Base-by-base conservation (phyloP, 2,113 vertebrate genomes). In the Grallaria varia region DNA sequence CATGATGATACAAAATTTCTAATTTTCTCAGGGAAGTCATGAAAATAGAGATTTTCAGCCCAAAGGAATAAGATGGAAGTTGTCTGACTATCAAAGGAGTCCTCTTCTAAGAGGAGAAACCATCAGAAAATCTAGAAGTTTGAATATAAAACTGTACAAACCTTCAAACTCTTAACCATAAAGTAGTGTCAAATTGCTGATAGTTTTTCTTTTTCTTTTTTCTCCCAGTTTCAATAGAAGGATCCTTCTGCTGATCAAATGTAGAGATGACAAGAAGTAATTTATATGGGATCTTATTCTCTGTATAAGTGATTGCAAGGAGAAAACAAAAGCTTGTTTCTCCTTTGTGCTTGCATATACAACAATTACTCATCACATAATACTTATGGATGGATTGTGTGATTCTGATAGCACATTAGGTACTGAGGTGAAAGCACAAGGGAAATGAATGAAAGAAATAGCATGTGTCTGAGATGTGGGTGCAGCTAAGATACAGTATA, bases 181-280 rank as follows among this genome's bases (percentile, higher is more conserved):
- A 97, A 97, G 71, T 53, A 84, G 77, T 91, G 87, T 97, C 95
- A 96, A 87, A 90, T 91, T 50, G 64, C 68, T 64, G 83, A 33
- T 94, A 76, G 68, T 93, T 97, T 96, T 89, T 87, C 68, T 74
- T 95, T 49, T 67, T 74, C 77, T 77, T 75, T 83, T 76, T 78
- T 87, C 82, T 39, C 39, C 45, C 2, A 0, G 14, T 90, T 95
- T 92, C 91, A 64, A 83, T 59, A 91, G 95, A 95, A 60, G 79
- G 49, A 95, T 92, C 79, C 80, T 97, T 97, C 89, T 95, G 72
- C 95, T 90, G 96, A 95, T 98, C 94, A 96, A 96, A 96, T 97
- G 84, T 88, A 94, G 52, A 93, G 81, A 96, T 97, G 97, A 97
- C 96, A 98, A 77, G 93, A 96, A 87, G 95, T 96, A 97, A 97